Evolutionary conservation across 2,888 invertebrate species (phyloP).

Genomic region (Pachydiplax longipennis): DNA sequence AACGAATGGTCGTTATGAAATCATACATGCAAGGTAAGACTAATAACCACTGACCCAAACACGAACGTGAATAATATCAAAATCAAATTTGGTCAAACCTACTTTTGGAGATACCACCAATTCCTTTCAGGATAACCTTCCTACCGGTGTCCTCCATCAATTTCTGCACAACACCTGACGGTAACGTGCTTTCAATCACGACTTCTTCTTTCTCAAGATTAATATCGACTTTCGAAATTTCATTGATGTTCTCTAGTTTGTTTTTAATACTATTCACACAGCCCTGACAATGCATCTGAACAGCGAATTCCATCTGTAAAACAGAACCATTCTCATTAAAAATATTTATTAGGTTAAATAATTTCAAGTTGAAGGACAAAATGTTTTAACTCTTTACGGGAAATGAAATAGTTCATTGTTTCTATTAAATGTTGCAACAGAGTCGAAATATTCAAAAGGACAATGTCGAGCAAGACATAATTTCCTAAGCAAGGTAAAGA

Average conservation of each 20-base stretch:
- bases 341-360: background rate
- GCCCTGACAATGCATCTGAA: conserved; percentile 49
- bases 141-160: conserved; percentile 69
- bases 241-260: conserved; percentile 53
- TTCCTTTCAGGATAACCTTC: conserved; percentile 80
- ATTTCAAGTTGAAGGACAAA: background rate
- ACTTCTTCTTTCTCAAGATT: conserved; percentile 71
- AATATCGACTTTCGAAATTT: conserved; percentile 63
- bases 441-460: no score
- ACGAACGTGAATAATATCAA: background rate
- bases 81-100: background rate
- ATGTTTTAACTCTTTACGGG: background rate
- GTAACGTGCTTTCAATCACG: conserved; percentile 71
- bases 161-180: conserved; percentile 66
- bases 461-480: background rate
- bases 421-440: no score
- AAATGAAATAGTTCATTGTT: no score
- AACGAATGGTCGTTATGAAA: no score
- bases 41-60: background rate
- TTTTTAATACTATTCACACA: conserved; percentile 49
- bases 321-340: background rate
- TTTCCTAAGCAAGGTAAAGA: background rate
- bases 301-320: conserved; percentile 50
- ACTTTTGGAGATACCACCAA: conserved; percentile 66
- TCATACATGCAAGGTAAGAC: no score